phyloP scores from a whole-genome alignment of 1,140 invertebrate species.

The Monochamus saltuarius region DNA sequence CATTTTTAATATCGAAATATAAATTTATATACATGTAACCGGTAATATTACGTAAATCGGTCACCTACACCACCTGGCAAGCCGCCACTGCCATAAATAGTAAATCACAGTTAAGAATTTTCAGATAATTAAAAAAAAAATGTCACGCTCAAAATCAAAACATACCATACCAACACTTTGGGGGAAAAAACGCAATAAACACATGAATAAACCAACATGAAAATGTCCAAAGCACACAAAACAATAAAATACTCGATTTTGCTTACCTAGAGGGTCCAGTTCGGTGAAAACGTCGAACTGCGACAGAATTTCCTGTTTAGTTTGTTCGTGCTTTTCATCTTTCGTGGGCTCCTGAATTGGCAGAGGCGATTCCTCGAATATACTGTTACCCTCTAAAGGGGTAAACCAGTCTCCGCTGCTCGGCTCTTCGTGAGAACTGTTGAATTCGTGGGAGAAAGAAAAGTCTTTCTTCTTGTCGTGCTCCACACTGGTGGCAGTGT shows the following conservation, averaged over 20 bases:
- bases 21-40: too few relatives aligned
- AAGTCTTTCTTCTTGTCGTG: constrained; percentile 35
- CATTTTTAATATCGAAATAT: too few relatives aligned
- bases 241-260: constrained; percentile 2
- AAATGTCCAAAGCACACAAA: too few relatives aligned
- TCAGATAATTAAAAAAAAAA: too few relatives aligned
- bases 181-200: too few relatives aligned
- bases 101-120: too few relatives aligned
- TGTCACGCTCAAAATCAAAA: too few relatives aligned
- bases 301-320: constrained; percentile 49
- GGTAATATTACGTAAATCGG: too few relatives aligned
- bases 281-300: constrained; percentile 82
- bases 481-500: constrained; percentile 36
- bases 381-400: constrained; percentile 39
- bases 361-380: constrained; percentile 41
- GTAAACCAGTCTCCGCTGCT: constrained; percentile 49
- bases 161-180: too few relatives aligned
- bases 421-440: constrained; percentile 45
- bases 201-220: too few relatives aligned
- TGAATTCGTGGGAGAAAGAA: constrained; percentile 41
- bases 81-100: too few relatives aligned
- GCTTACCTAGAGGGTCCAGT: constrained; percentile 79
- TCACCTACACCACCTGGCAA: too few relatives aligned
- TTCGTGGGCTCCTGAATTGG: constrained; percentile 35
- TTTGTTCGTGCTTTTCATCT: constrained; percentile 44